Evolutionary conservation across 2,797 vertebrate genomes (phyloP), one percentile per base, ranked within the genome.

Genomic region (Austrolebias charrua): DNA sequence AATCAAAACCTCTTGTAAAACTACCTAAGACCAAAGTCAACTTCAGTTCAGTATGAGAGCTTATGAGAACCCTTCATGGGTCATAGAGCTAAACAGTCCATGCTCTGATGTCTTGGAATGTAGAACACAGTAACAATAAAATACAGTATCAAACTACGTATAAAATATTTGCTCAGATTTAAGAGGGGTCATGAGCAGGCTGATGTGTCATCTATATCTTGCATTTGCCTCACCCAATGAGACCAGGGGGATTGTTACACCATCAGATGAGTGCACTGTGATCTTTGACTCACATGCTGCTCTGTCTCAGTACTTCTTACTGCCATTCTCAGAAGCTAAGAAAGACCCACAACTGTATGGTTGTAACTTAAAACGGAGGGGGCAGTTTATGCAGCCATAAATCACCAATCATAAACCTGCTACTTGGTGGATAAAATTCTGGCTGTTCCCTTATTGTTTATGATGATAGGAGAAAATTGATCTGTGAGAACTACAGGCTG

Each of bases 391-490:
- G 44, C 62, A 78, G 86, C 86, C 68, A 76, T 90, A 92, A 91
- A 73, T 92, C 83, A 91, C 74, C 57, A 72, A 88, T 87, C 84
- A 84, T 92, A 91, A 92, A 92, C 69, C 88, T 89, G 89, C 84
- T 90, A 84, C 82, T 86, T 77, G 84, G 84, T 71, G 81, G 82
- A 88, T 91, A 77, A 84, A 78, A 84, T 86, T 84, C 71, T 56
- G 66, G 81, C 80, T 60, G 84, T 75, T 62, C 55, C 64, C 57
- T 56, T 12, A 13, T 35, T 15, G 75, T 64, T 71, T 60, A 51
- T 15, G 43, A 66, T 56, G 78, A 75, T 69, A 28, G 55, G 57
- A 64, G 84, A 85, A 75, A 89, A 81, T 47, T 62, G 86, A 90
- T 85, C 72, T 70, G 67, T 66, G 55, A 70, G 69, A 81, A 75